phyloP scores from a whole-genome alignment of 1,140 invertebrate species.

The Pseudachorutes palmiensis region DNA sequence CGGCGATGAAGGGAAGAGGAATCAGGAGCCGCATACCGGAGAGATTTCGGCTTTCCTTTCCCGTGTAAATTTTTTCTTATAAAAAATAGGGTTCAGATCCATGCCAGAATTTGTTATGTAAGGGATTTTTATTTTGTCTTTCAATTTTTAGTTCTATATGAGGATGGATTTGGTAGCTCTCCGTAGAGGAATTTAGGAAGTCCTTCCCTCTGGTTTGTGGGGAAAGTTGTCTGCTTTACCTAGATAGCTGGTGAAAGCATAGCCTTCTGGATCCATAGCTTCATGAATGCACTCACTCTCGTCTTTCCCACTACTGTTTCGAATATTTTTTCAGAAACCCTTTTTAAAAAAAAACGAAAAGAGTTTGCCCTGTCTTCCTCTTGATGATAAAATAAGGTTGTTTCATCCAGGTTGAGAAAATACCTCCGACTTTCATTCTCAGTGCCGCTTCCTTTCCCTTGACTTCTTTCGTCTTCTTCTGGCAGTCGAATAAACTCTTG shows the following conservation, averaged over 20 bases:
- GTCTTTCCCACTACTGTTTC: too few species aligned
- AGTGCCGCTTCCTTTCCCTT: background rate
- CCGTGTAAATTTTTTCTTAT: background rate
- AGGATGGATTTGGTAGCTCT: background rate
- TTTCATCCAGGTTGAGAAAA: conserved; percentile 19
- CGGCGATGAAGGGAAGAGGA: background rate
- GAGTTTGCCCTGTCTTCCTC: conserved; percentile 7
- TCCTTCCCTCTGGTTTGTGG: too few species aligned
- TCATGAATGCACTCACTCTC: too few species aligned
- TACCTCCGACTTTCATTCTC: background rate
- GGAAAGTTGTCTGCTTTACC: too few species aligned
- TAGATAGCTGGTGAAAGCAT: too few species aligned
- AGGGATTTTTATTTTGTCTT: background rate
- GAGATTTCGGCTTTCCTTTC: background rate
- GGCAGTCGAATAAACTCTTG: conserved; percentile 29
- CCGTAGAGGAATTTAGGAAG: background rate
- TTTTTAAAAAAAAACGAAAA: too few species aligned
- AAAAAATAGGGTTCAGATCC: too few species aligned
- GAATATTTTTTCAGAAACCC: too few species aligned
- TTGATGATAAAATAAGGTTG: conserved; percentile 26
- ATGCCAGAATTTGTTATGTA: background rate
- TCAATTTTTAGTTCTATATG: background rate
- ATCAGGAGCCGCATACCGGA: background rate
- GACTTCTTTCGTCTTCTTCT: conserved; percentile 16
- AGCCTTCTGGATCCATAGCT: too few species aligned